Base-by-base conservation (phyloP, 1,140 invertebrate species). In the Rhopalosiphum padi region DNA sequence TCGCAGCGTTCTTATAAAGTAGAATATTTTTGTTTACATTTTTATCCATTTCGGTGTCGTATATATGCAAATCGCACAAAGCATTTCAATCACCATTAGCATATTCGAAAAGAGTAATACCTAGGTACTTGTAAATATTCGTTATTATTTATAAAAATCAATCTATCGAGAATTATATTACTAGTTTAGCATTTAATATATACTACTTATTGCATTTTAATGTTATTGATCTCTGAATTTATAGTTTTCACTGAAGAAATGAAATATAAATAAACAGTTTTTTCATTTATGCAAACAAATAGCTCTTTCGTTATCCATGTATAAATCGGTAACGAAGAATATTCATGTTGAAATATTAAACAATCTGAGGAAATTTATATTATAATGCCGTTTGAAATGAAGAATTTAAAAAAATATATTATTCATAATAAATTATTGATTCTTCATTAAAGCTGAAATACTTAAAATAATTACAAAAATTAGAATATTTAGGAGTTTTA, bases 91-190 rank as follows among this genome's bases (percentile, higher is more conserved):
- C 46, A 35, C n/a, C 86, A 88, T 88, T 88, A 88, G 43, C 86
- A 88, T 88, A 88, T 88, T 88, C 25, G 43, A n/a, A 46, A 46
- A 87, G 30, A n/a, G 41, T n/a, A 87, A 48, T 87, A n/a, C 30
- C 60, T 77, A 77, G 15, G 15, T 77, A 77, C 30, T 87, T n/a
- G 85, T 46, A 46, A 7, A 87, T 87, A 87, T 87, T 87, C 85
- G 85, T 48, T 46, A 87, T 46, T 48, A 87, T 87, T 87, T 87
- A 87, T 87, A 87, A 88, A 51, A 88, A 51, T 51, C 86, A 51
- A 88, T 88, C n/a, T n/a, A 48, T 88, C 8, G 46, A 23, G 83
- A 51, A 88, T 35, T 7, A 51, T 88, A 51, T 88, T 88, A 51
- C n/a, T 88, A 51, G 86, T 88, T 88, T 88, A 18, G 46, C 18